phyloP scores from a whole-genome alignment of 2,888 invertebrate species.

The Mimachlamys varia region DNA sequence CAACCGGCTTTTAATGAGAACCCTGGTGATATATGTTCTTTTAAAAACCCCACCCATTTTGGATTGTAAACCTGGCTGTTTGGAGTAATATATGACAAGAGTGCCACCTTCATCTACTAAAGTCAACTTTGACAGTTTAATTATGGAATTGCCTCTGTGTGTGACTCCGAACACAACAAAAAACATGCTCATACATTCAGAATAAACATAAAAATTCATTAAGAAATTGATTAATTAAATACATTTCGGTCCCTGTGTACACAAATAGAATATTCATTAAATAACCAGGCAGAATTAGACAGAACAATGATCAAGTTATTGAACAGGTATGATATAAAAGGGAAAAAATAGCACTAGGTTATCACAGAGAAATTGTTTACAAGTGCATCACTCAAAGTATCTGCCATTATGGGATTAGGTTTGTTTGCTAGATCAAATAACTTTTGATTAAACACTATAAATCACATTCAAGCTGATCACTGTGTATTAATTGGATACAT shows the following conservation, averaged over 20 bases:
- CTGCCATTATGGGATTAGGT: too few relatives aligned
- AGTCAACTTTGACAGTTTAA: not conserved
- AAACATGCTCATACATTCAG: not conserved
- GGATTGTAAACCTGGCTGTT: too few relatives aligned
- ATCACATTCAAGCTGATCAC: too few relatives aligned
- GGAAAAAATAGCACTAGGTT: not conserved
- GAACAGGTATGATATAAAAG: not conserved
- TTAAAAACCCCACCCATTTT: too few relatives aligned
- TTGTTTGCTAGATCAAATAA: too few relatives aligned
- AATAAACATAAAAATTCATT: not conserved
- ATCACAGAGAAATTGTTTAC: too few relatives aligned
- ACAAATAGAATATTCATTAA: not conserved
- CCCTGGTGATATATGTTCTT: too few relatives aligned
- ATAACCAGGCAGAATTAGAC: not conserved
- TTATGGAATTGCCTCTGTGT: not conserved
- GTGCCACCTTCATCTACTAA: not conserved
- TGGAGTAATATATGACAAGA: too few relatives aligned
- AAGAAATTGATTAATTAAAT: slow-evolving; percentile 6
- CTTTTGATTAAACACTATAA: too few relatives aligned
- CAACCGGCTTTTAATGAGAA: too few relatives aligned
- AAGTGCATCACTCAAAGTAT: too few relatives aligned
- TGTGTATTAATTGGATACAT: too few relatives aligned
- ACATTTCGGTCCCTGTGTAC: not conserved
- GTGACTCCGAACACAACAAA: not conserved
- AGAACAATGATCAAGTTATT: not conserved